Conservation (phyloP, 2,113 vertebrate genomes). For the Marmota flaviventris region DNA sequence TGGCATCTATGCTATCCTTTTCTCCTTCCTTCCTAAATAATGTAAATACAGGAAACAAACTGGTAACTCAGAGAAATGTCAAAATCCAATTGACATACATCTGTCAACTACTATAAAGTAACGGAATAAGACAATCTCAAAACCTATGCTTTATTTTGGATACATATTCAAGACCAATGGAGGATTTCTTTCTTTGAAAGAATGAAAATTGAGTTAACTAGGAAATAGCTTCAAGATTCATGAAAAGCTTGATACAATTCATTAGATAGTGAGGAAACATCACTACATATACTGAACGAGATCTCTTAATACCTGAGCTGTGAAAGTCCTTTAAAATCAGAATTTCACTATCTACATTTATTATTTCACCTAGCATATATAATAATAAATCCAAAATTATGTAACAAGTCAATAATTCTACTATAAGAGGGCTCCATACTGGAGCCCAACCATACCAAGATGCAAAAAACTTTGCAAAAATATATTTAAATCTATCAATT, state of each 20-base stretch:
- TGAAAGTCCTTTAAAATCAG: background rate
- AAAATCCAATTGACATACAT: slow-evolving; percentile 44
- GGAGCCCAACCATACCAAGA: background rate
- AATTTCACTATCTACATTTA: slow-evolving; percentile 17
- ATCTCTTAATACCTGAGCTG: background rate
- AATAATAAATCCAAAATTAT: slow-evolving; percentile 42
- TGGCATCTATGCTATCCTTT: slow-evolving; percentile 40
- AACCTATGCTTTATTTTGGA: background rate
- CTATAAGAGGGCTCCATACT: background rate
- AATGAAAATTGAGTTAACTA: slow-evolving; percentile 37
- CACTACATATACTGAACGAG: background rate
- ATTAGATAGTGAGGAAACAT: slow-evolving; percentile 20
- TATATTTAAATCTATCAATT: slow-evolving; percentile 9
- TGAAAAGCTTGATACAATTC: slow-evolving; percentile 40
- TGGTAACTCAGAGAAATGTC: slow-evolving; percentile 55
- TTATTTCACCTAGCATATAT: background rate
- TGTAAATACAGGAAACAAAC: slow-evolving; percentile 46
- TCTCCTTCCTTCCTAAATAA: slow-evolving; percentile 41
- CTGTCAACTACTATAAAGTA: background rate
- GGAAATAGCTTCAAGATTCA: slow-evolving; percentile 40
- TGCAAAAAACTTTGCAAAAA: slow-evolving; percentile 51
- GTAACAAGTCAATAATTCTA: slow-evolving; percentile 58
- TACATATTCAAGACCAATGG: background rate
- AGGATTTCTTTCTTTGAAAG: background rate
- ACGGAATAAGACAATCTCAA: background rate